Base-by-base conservation (phyloP, 2,888 invertebrate genomes). In the Coleophora flavipennella region DNA sequence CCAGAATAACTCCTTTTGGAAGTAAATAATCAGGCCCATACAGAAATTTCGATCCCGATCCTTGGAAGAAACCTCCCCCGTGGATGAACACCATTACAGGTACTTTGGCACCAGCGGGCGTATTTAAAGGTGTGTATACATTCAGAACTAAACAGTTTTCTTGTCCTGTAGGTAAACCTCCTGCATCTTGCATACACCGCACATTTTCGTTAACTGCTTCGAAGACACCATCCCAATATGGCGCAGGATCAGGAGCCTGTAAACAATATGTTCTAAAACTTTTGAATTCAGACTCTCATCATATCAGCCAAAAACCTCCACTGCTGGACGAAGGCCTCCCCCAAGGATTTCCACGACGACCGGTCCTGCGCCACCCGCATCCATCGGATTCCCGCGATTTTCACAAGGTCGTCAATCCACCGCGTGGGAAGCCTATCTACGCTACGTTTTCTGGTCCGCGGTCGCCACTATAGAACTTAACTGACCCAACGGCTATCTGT, bases 61-160 rank as follows among this genome's bases (percentile, higher is more conserved):
- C 79, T 34, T 66, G 53, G 28, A 62, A 72, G 46, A 59, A 84
- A 0, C 72, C 81, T 41, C 83, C 83, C 6, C 83, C 83, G 26
- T 83, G 83, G 1, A 83, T 62, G 41, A 62, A 80, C 3, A 74
- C 61, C 81, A 83, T 81, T 8, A 81, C 78, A 1, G 81, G 75
- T 11, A 76, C 51, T 6, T 49, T 54, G 3, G 53, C 48, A 2
- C 46, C 42, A 0, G 49, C 31, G 1, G 38, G 13, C 0, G 53
- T 43, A 13, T 63, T 51, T 1, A 65, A 31, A 1, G 83, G 79
- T 0, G 72, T 69, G 44, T 62, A 70, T 0, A 84, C 62, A 31
- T 83, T 79, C 3, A 81, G 56, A 2, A 49, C 54, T 4, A 80
- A 54, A 39, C 83, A 83, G 35, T 80, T 55, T 33, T 57, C 51